Evolutionary conservation across 2,888 invertebrate genomes (phyloP), one percentile per base, ranked within the genome.

Genomic region (Drosophila prostipennis): DNA sequence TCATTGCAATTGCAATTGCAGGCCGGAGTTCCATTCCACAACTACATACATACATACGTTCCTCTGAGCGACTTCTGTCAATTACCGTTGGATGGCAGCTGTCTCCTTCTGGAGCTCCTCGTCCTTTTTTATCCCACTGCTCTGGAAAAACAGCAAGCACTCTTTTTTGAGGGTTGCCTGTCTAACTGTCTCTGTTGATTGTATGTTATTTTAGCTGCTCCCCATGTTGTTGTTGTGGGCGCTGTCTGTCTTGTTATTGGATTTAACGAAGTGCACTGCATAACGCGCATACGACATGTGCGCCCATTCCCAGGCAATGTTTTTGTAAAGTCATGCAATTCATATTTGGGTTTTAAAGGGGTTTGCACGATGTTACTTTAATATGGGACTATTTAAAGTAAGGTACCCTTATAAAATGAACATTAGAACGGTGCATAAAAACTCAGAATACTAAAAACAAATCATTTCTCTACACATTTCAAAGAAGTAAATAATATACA

Each of bases 221-320:
- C 10, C 42, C 23, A 26, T 16, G 49, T 55, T 39, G 56, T 29
- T 70, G 48, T 48, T 60, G 61, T 26, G 61, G 58, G 61, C 34
- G 49, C 32, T 55, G 59, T 29, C 51, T 49, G 57, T 53, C 65
- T 72, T 72, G 73, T 72, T 72, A 73, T 64, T 58, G 45, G 43
- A 72, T 72, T 72, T 72, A 72, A 72, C 65, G 53, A 72, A 57
- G 45, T 54, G 64, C 53, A 73, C 64, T 51, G 29, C 59, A 70
- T 54, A 45, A 51, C 53, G 65, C 59, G 39, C 69, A 54, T 56
- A 53, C 57, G 72, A 40, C 72, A 61, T 61, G 71, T 72, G 72
- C 5, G 36, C 61, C 40, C 43, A 42, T 72, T 72, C 60, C 32
- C 59, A 70, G 14, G 45, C 40, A 23, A 43, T 51, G 36, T 39